These are phyloP conservation scores for Heteractis magnifica DNA, from an alignment of 92 coral and sea anemone genomes.

Conservation along the genomic window DNA sequence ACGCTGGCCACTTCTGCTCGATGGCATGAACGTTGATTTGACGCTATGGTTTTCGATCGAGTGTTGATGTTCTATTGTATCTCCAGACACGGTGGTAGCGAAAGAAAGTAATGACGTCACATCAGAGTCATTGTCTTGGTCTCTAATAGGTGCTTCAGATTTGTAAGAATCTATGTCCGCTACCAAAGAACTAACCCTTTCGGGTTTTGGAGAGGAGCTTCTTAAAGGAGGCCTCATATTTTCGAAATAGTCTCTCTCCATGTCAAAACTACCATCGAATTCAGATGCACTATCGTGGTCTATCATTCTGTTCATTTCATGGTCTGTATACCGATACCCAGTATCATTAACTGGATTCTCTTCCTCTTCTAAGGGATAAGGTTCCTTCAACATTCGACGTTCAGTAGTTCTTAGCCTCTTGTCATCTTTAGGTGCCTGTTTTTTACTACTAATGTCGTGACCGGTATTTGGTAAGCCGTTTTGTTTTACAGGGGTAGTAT, in stretches of 20 bases:
- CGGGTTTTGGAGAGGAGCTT: conserved; percentile 82
- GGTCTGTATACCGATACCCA: not conserved
- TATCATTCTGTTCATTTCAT: not conserved
- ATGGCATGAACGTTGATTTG: not conserved
- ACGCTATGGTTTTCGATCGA: not conserved
- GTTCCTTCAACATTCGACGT: not conserved
- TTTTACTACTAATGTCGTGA: not conserved
- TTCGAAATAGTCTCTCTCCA: conserved; percentile 17
- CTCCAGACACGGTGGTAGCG: conserved; percentile 1
- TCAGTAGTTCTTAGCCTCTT: not conserved
- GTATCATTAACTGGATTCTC: no score
- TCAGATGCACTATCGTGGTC: conserved; percentile 8
- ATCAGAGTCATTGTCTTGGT: conserved; percentile 19
- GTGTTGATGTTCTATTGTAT: not conserved
- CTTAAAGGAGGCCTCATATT: conserved; percentile 60
- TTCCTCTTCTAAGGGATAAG: not conserved
- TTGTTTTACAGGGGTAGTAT: conserved; percentile 42
- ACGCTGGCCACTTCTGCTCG: not conserved
- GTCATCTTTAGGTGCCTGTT: not conserved
- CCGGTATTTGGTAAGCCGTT: conserved; percentile 10
- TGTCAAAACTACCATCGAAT: conserved; percentile 14
- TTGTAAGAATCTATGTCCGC: conserved; percentile 2
- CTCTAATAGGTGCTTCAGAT: not conserved
- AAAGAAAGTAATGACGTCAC: conserved; percentile 41
- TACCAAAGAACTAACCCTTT: conserved; percentile 9